Conservation (phyloP, 1,140 invertebrate species). For the Aphidius ervi region DNA sequence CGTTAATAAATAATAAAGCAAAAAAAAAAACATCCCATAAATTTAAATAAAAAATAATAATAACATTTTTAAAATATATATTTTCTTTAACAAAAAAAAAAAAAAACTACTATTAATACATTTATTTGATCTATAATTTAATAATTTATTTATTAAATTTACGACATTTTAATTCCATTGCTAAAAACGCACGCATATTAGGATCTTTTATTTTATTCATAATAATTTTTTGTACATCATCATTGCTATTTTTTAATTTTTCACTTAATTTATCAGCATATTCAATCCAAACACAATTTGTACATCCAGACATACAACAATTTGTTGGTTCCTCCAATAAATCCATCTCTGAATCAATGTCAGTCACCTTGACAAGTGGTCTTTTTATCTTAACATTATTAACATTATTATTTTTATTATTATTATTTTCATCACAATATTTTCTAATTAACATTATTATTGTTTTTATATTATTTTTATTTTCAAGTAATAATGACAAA, state of each 20-base stretch:
- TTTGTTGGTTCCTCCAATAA: constrained; percentile 62
- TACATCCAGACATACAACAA: constrained; percentile 91
- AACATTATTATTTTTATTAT: not conserved
- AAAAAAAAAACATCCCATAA: too few species aligned
- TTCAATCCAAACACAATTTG: constrained; percentile 91
- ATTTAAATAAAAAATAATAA: too few species aligned
- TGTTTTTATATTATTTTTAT: not conserved
- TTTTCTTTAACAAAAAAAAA: too few species aligned
- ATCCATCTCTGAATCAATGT: constrained; percentile 1
- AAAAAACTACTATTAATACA: too few species aligned
- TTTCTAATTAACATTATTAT: not conserved
- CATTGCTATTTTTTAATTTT: constrained; percentile 64
- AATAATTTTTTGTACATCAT: constrained; percentile 68
- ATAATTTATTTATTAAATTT: constrained; percentile 36
- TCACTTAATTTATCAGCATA: constrained; percentile 80
- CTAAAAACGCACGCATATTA: constrained; percentile 74
- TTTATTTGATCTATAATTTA: constrained; percentile 16
- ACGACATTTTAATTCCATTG: constrained; percentile 63
- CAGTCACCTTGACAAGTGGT: constrained; percentile 17
- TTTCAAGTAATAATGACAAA: not conserved
- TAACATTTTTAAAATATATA: too few species aligned
- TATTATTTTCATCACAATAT: not conserved
- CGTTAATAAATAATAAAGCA: too few species aligned
- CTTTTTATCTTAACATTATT: constrained; percentile 8
- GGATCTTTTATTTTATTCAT: constrained; percentile 75